Evolutionary conservation across 2,888 invertebrate genomes (phyloP), one percentile per base, ranked within the genome.

Genomic region (Spodoptera exigua): DNA sequence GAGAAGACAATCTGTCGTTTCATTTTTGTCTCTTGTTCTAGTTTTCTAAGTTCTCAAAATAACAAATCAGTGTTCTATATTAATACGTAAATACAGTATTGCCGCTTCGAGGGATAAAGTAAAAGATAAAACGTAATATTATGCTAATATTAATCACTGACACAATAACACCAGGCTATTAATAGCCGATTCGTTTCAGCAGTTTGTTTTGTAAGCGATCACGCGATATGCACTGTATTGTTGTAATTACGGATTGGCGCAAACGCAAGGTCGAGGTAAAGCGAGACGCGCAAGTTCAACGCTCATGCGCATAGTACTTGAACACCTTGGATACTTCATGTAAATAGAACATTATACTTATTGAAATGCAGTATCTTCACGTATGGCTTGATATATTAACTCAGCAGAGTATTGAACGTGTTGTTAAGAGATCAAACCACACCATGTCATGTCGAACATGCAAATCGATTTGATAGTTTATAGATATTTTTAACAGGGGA

Each of bases 181-280:
- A 60, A 66, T 61, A 69, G 40, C 55, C 35, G 58, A 66, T 71
- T 77, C 61, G 71, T 71, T 77, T 66, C 70, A 77, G 68, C 49
- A 39, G 55, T 56, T 65, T 66, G 58, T 78, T 70, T 64, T 74
- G 61, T 66, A 71, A 61, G 58, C 63, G 60, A 62, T 78, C 78
- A 78, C 78, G 78, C 78, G 74, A 78, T 62, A 61, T 55, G 56
- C 62, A 54, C 43, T 40, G 60, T 65, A 12, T 47, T 41, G 39
- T 48, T 48, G 62, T 76, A 61, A 65, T 57, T 51, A 48, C 43
- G 51, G 70, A 55, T 41, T 66, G 51, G 39, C 58, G 65, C 62
- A 55, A 59, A 61, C 74, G 76, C 83, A 87, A 86, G 86, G 86
- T 85, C 85, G 83, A 84, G 86, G 85, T 76, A 46, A n/a, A 83